Evolutionary conservation across 2,888 invertebrate genomes (phyloP).

Genomic region (Agrotis clavis): DNA sequence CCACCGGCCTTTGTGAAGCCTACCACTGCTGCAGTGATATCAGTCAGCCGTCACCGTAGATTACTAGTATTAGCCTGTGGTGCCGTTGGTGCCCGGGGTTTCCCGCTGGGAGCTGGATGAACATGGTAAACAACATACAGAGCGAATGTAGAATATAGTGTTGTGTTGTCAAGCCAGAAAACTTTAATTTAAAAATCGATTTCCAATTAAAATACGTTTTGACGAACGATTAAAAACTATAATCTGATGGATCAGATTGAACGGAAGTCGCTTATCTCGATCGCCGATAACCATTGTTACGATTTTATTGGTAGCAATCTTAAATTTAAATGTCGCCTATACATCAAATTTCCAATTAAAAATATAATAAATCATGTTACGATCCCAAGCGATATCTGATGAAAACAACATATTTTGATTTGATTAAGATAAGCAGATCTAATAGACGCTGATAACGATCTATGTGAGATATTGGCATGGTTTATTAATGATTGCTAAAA

Average conservation of each 20-base stretch:
- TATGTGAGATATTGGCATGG: constrained; percentile 32
- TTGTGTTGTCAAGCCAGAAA: neutral
- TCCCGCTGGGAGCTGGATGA: too few relatives aligned
- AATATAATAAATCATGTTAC: constrained; percentile 68
- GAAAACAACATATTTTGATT: constrained; percentile 19
- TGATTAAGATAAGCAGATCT: constrained; percentile 27
- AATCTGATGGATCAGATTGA: constrained; percentile 47
- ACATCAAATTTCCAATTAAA: constrained; percentile 72
- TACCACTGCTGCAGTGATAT: too few relatives aligned
- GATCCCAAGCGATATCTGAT: constrained; percentile 18
- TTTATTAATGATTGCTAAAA: constrained; percentile 46
- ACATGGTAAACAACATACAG: neutral
- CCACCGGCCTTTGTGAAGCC: too few relatives aligned
- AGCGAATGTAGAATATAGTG: neutral
- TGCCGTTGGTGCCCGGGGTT: too few relatives aligned
- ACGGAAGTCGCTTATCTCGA: constrained; percentile 34
- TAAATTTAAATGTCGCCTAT: constrained; percentile 60
- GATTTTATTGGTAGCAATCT: constrained; percentile 55
- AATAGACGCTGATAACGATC: constrained; percentile 43
- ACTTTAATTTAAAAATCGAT: constrained; percentile 30
- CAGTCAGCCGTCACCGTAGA: too few relatives aligned
- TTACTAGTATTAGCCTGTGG: too few relatives aligned
- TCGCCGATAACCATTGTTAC: constrained; percentile 59
- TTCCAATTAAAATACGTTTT: constrained; percentile 34
- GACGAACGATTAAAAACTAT: constrained; percentile 41